phyloP scores from a whole-genome alignment of 1,140 invertebrate genomes.

The Cardiocondyla obscurior region DNA sequence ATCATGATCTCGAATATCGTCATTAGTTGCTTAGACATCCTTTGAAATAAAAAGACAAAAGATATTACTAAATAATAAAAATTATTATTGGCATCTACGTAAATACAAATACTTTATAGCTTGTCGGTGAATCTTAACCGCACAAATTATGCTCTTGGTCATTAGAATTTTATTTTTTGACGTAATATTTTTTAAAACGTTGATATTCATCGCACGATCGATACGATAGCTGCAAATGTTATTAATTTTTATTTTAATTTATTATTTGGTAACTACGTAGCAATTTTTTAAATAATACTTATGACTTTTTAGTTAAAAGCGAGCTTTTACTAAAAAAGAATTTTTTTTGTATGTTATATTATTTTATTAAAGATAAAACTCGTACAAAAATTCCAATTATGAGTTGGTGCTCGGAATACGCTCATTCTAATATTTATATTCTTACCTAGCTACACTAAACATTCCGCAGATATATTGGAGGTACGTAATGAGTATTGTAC shows the following conservation, averaged over 20 bases:
- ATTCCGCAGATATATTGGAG: background rate
- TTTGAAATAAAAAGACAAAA: conserved; percentile 3
- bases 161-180: background rate
- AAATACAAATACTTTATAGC: background rate
- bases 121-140: background rate
- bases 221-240: too few species aligned
- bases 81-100: background rate
- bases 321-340: too few species aligned
- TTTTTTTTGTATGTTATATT: too few species aligned
- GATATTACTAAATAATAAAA: background rate
- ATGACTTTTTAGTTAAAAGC: too few species aligned
- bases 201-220: background rate
- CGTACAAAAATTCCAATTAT: too few species aligned
- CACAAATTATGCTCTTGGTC: background rate
- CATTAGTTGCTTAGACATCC: background rate
- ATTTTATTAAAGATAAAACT: too few species aligned
- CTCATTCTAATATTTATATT: background rate
- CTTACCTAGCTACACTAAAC: background rate
- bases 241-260: too few species aligned
- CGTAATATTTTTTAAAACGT: background rate
- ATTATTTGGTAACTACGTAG: too few species aligned
- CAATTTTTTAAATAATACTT: too few species aligned
- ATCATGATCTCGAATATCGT: background rate
- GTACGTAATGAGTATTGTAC: background rate
- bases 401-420: too few species aligned